Percentiles rank a stretch among this genome's conserved stretches.
Evolutionary conservation across 2,113 vertebrate species (phyloP).

Genomic region (Tachuris rubrigastra): DNA sequence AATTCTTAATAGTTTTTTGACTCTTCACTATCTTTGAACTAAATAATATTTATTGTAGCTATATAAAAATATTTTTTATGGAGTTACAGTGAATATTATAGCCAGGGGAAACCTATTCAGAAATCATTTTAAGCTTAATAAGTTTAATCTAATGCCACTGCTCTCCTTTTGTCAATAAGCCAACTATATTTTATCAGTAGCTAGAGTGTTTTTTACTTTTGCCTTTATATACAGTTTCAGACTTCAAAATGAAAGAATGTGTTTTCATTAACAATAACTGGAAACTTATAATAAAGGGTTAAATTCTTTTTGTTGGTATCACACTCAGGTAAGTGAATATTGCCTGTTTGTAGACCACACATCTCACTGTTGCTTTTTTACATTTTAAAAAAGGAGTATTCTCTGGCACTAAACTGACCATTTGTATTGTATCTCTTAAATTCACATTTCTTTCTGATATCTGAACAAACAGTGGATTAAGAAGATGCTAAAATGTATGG

Average conservation of each 20-base stretch:
- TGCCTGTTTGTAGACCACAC: background rate
- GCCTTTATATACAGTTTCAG: background rate
- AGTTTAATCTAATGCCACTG: background rate
- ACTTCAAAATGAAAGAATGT: background rate
- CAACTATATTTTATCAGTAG: background rate
- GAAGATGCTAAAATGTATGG: background rate
- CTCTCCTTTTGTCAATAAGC: background rate
- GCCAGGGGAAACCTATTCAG: background rate
- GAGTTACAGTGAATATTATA: background rate
- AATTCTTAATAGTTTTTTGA: background rate
- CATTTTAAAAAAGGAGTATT: too few species aligned
- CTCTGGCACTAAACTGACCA: background rate
- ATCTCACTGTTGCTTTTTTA: background rate
- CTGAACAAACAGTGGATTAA: background rate
- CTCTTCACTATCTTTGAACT: background rate
- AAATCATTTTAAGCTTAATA: background rate
- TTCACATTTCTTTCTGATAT: background rate
- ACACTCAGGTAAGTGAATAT: background rate
- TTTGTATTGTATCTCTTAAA: background rate
- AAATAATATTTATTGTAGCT: background rate
- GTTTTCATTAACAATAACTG: background rate
- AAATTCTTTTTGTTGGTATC: background rate
- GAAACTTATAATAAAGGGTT: background rate
- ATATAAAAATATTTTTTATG: background rate
- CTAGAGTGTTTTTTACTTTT: background rate